Percentiles rank a stretch among this genome's conserved stretches.
Evolutionary conservation across 1,140 invertebrate species (phyloP).

Genomic region (Heliothis subflexa): DNA sequence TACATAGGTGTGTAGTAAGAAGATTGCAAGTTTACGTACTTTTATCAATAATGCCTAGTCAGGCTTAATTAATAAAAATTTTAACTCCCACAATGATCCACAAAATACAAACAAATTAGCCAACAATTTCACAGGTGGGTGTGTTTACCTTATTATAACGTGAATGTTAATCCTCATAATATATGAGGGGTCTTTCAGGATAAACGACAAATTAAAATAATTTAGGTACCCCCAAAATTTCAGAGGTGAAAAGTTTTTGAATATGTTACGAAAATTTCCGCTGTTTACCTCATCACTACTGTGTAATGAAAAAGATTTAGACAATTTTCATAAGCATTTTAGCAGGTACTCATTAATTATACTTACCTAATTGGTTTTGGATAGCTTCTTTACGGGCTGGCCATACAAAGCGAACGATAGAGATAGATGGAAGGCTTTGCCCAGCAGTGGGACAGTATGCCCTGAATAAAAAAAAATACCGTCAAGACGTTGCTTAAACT

Average conservation of each 20-base stretch:
- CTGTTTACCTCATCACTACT: not conserved
- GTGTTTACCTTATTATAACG: conserved; percentile 52
- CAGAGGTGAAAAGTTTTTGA: not conserved
- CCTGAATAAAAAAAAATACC: no score
- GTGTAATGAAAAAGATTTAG: not conserved
- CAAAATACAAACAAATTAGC: conserved; percentile 43
- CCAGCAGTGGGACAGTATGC: no score
- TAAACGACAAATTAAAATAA: conserved; percentile 58
- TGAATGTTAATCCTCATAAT: conserved; percentile 52
- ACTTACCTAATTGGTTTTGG: no score
- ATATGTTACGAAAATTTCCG: not conserved
- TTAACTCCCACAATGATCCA: not conserved
- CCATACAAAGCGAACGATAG: no score
- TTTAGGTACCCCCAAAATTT: conserved; percentile 49
- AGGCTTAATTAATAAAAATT: not conserved
- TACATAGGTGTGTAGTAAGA: no score
- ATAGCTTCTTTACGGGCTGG: no score
- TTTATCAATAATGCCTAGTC: not conserved
- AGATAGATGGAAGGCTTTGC: no score
- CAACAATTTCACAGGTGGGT: conserved; percentile 34
- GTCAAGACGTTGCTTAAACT: no score
- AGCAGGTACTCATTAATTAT: no score
- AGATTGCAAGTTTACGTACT: not conserved
- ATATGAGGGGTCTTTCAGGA: conserved; percentile 54
- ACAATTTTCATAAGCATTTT: not conserved